Evolutionary conservation across 1,140 invertebrate genomes (phyloP).

Genomic region (Neotoxoptera formosana): DNA sequence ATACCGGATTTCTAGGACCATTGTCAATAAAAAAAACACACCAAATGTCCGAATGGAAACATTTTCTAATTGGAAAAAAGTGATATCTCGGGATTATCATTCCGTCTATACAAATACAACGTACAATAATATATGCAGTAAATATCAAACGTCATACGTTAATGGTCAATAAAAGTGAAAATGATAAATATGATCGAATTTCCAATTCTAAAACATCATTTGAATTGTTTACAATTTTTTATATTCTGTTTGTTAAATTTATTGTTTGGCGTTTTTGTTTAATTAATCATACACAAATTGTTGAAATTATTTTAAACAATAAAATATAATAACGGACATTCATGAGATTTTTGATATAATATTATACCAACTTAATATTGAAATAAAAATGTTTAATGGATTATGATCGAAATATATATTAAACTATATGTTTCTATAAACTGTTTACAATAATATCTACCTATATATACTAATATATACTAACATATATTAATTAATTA

Average conservation of each 20-base stretch:
- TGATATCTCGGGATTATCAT: neutral
- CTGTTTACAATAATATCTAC: too few relatives aligned
- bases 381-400: too few relatives aligned
- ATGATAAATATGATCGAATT: neutral
- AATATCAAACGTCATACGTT: neutral
- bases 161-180: conserved; percentile 40
- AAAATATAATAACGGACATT: too few relatives aligned
- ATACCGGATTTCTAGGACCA: conserved; percentile 14
- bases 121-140: neutral
- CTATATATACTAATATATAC: too few relatives aligned
- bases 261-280: neutral
- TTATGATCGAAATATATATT: too few relatives aligned
- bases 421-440: too few relatives aligned
- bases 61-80: conserved; percentile 33
- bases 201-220: neutral
- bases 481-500: too few relatives aligned
- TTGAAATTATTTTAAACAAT: neutral
- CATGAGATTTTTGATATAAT: too few relatives aligned
- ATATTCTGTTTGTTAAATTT: neutral
- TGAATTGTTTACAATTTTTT: neutral
- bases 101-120: neutral
- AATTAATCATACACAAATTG: neutral
- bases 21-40: conserved; percentile 13
- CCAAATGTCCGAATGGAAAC: neutral
- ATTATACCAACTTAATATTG: too few relatives aligned